phyloP scores from a whole-genome alignment of 1,140 invertebrate species.

The Tetragnatha versicolor region DNA sequence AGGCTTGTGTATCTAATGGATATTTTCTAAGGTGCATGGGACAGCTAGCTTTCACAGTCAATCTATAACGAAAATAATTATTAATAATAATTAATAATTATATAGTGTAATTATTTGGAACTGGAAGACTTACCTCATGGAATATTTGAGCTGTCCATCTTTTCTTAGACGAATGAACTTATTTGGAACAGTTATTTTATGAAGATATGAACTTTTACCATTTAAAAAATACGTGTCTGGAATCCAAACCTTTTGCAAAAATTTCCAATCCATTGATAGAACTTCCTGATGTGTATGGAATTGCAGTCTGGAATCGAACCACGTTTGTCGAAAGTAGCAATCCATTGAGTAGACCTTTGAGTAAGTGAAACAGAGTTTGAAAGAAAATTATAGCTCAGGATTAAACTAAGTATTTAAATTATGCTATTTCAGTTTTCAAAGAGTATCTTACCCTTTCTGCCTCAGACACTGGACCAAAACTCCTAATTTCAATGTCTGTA shows the following conservation, averaged over 20 bases:
- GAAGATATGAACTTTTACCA: slow-evolving; percentile 65
- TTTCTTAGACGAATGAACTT: slow-evolving; percentile 65
- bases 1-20: slow-evolving; percentile 65
- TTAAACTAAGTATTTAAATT: neutral
- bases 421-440: neutral
- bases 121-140: slow-evolving; percentile 61
- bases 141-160: slow-evolving; percentile 65
- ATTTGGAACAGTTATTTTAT: slow-evolving; percentile 66
- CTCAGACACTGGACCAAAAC: slow-evolving; percentile 69
- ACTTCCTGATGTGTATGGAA: slow-evolving; percentile 63
- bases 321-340: slow-evolving; percentile 72
- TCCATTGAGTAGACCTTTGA: slow-evolving; percentile 71
- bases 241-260: slow-evolving; percentile 69
- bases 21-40: slow-evolving; percentile 65
- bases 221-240: slow-evolving; percentile 74
- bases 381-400: too few species aligned
- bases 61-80: slow-evolving; percentile 57
- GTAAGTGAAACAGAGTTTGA: neutral
- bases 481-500: slow-evolving; percentile 68
- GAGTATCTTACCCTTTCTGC: slow-evolving; percentile 66
- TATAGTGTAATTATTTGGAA: neutral
- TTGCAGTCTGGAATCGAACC: slow-evolving; percentile 69
- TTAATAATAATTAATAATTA: neutral
- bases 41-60: slow-evolving; percentile 66
- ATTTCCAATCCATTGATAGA: slow-evolving; percentile 68